Evolutionary conservation across 2,113 vertebrate genomes (phyloP), one percentile per base, ranked within the genome.

Genomic region (Tetraodon nigroviridis): DNA sequence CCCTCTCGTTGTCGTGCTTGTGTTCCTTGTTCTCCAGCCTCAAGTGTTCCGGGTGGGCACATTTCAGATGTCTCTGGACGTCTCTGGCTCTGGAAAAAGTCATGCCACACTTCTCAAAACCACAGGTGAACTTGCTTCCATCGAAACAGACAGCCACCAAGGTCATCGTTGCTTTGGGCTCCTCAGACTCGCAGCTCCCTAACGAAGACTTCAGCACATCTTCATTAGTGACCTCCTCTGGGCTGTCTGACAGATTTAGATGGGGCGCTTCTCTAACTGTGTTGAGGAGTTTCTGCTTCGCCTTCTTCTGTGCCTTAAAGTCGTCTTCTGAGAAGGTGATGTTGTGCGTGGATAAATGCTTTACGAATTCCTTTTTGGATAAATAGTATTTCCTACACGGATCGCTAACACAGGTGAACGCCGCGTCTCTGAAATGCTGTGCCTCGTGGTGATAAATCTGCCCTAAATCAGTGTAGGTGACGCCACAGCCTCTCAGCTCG

Each of bases 371-470:
- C 57, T 91, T 93, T 87, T 93, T 97, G 55, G 95, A 99, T 63
- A 94, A 95, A 79, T 94, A 98, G 70, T 94, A 99, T 53, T 95
- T 95, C 73, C 90, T 94, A 85, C 97, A 99, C 15, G 92, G 92
- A 5, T 86, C 80, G 37, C 90, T 90, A 5, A 85, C 91, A 75
- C 97, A 99, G 3, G 91, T 93, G 41, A 95, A 99, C 0, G 96
- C 94, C 0, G 95, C 95, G 50, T 98, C 95, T 62, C 95, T 89
- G 84, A 98, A 99, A 78, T 99, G 97, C 84, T 98, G 95, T 10
- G 97, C 96, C 86, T 99, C 97, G 0, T 99, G 97, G 67, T 98
- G 96, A 84, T 97, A 99, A 5, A 99, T 91, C 54, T 97, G 94
- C 44, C 93, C 95, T 20, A 97, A 78, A 71, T 98, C 96, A 51